A percentile compares a stretch with the other conserved stretches of the same genome.
Evolutionary conservation across 2,113 vertebrate species (phyloP).

Genomic region (Dissostichus mawsoni): DNA sequence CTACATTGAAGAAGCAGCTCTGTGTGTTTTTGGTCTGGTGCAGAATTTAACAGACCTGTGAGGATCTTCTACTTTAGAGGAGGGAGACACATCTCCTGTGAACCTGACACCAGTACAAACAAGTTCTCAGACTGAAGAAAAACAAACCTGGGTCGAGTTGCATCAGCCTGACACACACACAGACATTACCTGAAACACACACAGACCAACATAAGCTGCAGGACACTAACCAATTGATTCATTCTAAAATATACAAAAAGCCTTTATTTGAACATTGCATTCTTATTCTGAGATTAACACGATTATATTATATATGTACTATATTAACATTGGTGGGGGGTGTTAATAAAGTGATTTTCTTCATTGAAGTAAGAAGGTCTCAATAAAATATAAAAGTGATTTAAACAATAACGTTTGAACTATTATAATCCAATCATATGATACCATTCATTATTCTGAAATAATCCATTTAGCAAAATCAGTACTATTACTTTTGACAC

Average conservation of each 20-base stretch:
- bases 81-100: constrained; percentile 16
- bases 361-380: not conserved
- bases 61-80: not conserved
- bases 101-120: constrained; percentile 40
- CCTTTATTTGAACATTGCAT: not conserved
- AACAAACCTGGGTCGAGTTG: constrained; percentile 40
- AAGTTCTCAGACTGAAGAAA: constrained; percentile 11
- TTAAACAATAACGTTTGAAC: not conserved
- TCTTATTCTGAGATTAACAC: no score
- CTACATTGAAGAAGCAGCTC: not conserved
- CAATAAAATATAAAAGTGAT: not conserved
- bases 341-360: not conserved
- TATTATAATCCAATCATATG: not conserved
- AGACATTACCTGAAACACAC: not conserved
- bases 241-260: no score
- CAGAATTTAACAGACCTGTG: constrained; percentile 37
- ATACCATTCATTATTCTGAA: not conserved
- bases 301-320: not conserved
- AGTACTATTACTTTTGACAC: not conserved
- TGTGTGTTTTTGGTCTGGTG: constrained; percentile 14
- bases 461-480: not conserved
- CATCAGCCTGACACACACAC: constrained; percentile 22
- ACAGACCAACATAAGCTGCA: not conserved
- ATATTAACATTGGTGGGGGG: not conserved
- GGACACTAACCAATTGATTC: not conserved